These are phyloP conservation scores for Oophaga sylvatica DNA, from an alignment of 2,797 vertebrate genomes.

Conservation along the genomic window DNA sequence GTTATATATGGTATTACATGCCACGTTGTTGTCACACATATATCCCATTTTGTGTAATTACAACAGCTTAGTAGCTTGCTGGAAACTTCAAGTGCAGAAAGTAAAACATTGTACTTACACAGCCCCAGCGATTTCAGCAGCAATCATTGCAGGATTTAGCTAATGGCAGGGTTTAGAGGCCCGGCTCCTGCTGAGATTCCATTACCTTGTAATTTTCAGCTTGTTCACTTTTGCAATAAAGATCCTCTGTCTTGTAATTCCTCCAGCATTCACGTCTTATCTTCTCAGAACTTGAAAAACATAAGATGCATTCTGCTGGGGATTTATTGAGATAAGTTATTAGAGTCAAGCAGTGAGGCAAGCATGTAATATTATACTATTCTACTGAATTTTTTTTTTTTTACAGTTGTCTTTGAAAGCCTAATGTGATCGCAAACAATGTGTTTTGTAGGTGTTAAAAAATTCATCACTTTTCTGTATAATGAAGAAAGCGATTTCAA, in stretches of 20 bases:
- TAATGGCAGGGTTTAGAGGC: conserved; percentile 74
- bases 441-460: conserved; percentile 73
- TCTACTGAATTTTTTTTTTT: conserved; percentile 73
- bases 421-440: conserved; percentile 76
- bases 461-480: conserved; percentile 72
- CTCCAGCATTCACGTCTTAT: conserved; percentile 73
- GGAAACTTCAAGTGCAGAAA: conserved; percentile 66
- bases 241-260: conserved; percentile 78
- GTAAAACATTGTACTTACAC: conserved; percentile 64
- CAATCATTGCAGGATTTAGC: conserved; percentile 74
- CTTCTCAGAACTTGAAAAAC: conserved; percentile 74
- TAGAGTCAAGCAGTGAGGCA: conserved; percentile 77
- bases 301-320: conserved; percentile 75
- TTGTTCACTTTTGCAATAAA: conserved; percentile 79
- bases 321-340: conserved; percentile 78
- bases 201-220: conserved; percentile 83
- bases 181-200: conserved; percentile 74
- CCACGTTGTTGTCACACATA: conserved; percentile 16
- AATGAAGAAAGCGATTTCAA: conserved; percentile 64
- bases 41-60: conserved; percentile 54
- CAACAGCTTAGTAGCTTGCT: conserved; percentile 45
- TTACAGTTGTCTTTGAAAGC: conserved; percentile 71
- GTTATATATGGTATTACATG: conserved; percentile 18
- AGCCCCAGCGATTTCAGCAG: conserved; percentile 66
- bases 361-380: conserved; percentile 70